Evolutionary conservation across 1,140 invertebrate genomes (phyloP).

Genomic region (Lucilia cuprina): DNA sequence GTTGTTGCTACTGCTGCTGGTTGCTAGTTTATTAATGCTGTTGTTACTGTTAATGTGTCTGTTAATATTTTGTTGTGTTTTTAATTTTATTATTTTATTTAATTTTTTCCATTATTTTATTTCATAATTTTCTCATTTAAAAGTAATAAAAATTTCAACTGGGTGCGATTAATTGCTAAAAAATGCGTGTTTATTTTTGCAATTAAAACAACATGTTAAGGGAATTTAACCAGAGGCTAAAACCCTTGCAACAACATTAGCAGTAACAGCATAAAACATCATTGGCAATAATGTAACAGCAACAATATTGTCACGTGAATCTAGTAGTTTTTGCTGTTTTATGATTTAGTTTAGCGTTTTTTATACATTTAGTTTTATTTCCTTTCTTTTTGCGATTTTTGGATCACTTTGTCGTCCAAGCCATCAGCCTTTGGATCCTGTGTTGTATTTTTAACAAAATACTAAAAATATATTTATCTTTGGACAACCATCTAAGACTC

Average conservation of each 20-base stretch:
- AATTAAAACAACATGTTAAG: slow-evolving; percentile 34
- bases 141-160: slow-evolving; percentile 32
- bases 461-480: not conserved
- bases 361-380: not conserved
- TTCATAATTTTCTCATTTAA: slow-evolving; percentile 31
- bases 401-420: not conserved
- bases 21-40: too few species aligned
- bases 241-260: not conserved
- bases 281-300: not conserved
- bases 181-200: slow-evolving; percentile 36
- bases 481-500: slow-evolving; percentile 20
- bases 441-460: not conserved
- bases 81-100: not conserved
- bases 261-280: not conserved
- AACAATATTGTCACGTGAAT: slow-evolving; percentile 18
- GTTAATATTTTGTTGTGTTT: slow-evolving; percentile 3
- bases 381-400: not conserved
- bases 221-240: slow-evolving; percentile 16
- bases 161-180: slow-evolving; percentile 34
- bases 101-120: not conserved
- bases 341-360: too few species aligned
- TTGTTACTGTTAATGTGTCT: not conserved
- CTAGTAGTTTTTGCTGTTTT: not conserved
- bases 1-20: not conserved
- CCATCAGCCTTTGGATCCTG: not conserved